These are phyloP conservation scores for Cryptophagus acutangulus DNA, from an alignment of 2,888 invertebrate genomes.

Conservation along the genomic window DNA sequence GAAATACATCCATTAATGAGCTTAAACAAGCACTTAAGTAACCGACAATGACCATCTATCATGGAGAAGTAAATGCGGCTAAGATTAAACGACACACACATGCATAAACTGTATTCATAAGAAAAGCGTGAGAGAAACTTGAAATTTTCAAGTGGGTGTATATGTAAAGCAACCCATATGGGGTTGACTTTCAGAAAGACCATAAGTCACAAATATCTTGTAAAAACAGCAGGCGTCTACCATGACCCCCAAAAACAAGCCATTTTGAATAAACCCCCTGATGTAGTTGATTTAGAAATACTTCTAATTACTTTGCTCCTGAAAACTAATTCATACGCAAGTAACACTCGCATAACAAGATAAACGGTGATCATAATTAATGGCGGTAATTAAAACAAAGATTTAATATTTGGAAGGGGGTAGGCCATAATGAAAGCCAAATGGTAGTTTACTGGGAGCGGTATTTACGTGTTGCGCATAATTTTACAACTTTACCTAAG, in stretches of 20 bases:
- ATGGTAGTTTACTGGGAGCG: slow-evolving; percentile 43
- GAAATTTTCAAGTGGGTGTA: slow-evolving; percentile 37
- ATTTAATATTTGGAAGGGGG: slow-evolving; percentile 45
- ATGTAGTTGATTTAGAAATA: slow-evolving; percentile 28
- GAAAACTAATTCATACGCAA: slow-evolving; percentile 39
- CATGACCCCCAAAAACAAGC: slow-evolving; percentile 30
- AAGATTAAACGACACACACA: slow-evolving; percentile 35
- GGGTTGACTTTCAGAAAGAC: slow-evolving; percentile 29
- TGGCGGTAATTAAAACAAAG: slow-evolving; percentile 46
- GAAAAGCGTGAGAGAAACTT: slow-evolving; percentile 38
- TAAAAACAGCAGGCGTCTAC: slow-evolving; percentile 39
- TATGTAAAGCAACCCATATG: slow-evolving; percentile 36
- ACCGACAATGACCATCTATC: slow-evolving; percentile 36
- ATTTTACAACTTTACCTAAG: slow-evolving; percentile 49
- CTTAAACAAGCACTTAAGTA: slow-evolving; percentile 37
- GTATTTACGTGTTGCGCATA: slow-evolving; percentile 50
- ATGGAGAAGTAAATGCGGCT: slow-evolving; percentile 40
- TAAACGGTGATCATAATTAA: slow-evolving; percentile 44
- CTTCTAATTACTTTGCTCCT: slow-evolving; percentile 39
- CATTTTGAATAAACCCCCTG: slow-evolving; percentile 34
- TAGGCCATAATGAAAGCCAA: slow-evolving; percentile 45
- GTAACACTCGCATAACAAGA: slow-evolving; percentile 32
- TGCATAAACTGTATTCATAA: slow-evolving; percentile 32
- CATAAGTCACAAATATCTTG: slow-evolving; percentile 40
- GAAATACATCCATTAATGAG: slow-evolving; percentile 31